Conservation (phyloP, 2,888 invertebrate species). For the Parnassius apollo region DNA sequence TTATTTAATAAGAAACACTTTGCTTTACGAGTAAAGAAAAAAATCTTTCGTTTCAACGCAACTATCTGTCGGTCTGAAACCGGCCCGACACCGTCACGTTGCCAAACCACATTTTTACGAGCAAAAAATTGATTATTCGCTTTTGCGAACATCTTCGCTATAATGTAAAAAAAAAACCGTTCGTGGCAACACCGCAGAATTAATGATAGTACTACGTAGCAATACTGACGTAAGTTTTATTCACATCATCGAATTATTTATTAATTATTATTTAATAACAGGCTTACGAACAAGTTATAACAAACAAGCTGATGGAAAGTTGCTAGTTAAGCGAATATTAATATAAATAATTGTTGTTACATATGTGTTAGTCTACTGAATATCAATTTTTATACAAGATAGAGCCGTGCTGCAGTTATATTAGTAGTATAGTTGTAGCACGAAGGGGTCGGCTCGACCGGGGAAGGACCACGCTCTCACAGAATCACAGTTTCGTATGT, state of each 20-base stretch:
- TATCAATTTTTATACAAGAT: too few species aligned
- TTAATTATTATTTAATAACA: too few species aligned
- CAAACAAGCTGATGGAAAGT: too few species aligned
- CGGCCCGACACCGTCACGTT: constrained; percentile 35
- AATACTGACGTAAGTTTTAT: constrained; percentile 43
- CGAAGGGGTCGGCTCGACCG: too few species aligned
- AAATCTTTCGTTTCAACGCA: constrained; percentile 22
- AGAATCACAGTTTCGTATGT: too few species aligned
- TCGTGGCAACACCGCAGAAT: constrained; percentile 25
- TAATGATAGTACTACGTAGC: constrained; percentile 17
- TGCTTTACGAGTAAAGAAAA: constrained; percentile 10
- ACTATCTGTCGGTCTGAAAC: constrained; percentile 33
- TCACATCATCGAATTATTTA: neutral
- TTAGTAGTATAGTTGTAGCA: too few species aligned
- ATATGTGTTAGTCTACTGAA: too few species aligned
- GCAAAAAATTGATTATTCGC: constrained; percentile 45
- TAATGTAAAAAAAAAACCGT: constrained; percentile 9
- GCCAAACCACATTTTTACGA: constrained; percentile 50
- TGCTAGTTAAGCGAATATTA: too few species aligned
- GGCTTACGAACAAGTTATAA: too few species aligned
- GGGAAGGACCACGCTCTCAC: too few species aligned
- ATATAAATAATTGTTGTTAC: too few species aligned
- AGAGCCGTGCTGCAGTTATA: too few species aligned
- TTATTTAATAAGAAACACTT: constrained; percentile 3
- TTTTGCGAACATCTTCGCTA: constrained; percentile 30